These are phyloP conservation scores for Mantis religiosa DNA, from an alignment of 2,888 invertebrate genomes.

Conservation along the genomic window DNA sequence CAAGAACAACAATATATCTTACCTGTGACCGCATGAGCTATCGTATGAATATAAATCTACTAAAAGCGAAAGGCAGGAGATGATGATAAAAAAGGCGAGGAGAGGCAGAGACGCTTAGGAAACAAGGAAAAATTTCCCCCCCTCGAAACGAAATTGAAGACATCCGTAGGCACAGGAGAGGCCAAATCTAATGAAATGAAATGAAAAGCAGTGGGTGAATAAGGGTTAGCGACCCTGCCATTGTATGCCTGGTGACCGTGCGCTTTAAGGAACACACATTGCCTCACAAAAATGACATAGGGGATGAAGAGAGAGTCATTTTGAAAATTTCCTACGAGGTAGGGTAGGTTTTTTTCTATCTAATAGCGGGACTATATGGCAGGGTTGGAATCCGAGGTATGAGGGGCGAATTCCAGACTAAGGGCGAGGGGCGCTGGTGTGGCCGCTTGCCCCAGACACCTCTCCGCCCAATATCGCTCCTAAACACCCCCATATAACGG, in stretches of 20 bases:
- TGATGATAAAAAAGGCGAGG: not conserved
- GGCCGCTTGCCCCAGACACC: slow-evolving; percentile 1
- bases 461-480: not conserved
- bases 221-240: not conserved
- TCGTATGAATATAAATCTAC: not conserved
- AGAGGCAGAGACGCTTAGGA: not conserved
- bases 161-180: not conserved
- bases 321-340: not conserved
- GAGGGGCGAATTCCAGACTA: not conserved
- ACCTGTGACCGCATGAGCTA: not conserved
- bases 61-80: not conserved
- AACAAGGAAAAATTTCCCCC: not conserved
- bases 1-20: not conserved
- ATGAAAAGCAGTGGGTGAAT: not conserved
- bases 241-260: not conserved
- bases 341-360: slow-evolving; percentile 6
- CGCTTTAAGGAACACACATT: not conserved
- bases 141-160: slow-evolving; percentile 11
- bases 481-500: slow-evolving; percentile 1
- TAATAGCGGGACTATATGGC: slow-evolving; percentile 2
- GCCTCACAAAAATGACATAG: slow-evolving; percentile 13
- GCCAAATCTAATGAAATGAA: slow-evolving; percentile 8
- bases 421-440: slow-evolving; percentile 1
- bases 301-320: slow-evolving; percentile 8
- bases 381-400: slow-evolving; percentile 4